phyloP scores from a whole-genome alignment of 1,140 invertebrate species.

The Oedothorax gibbosus region DNA sequence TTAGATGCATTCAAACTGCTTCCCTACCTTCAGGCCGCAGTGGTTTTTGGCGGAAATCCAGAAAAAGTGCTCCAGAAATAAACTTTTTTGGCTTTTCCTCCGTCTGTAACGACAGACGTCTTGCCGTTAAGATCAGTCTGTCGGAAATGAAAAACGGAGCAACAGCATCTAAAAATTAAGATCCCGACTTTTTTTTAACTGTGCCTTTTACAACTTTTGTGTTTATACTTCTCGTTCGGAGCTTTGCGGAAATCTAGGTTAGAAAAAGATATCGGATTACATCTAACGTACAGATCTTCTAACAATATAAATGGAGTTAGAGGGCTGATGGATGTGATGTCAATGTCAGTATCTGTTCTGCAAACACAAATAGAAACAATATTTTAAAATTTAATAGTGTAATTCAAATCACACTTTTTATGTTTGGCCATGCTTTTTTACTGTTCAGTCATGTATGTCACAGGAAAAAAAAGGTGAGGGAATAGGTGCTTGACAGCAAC shows the following conservation, averaged over 20 bases:
- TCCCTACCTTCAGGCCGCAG: slow-evolving; percentile 4
- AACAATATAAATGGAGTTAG: no score
- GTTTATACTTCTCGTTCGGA: slow-evolving; percentile 6
- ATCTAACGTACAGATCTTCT: no score
- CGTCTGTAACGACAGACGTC: slow-evolving; percentile 7
- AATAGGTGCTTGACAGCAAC: no score
- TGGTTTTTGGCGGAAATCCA: slow-evolving; percentile 41
- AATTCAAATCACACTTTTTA: no score
- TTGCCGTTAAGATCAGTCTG: slow-evolving; percentile 21
- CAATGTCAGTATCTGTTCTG: no score
- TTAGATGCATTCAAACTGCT: background rate
- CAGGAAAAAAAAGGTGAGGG: no score
- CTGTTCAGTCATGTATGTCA: no score
- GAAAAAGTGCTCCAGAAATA: slow-evolving; percentile 24
- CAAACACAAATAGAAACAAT: no score
- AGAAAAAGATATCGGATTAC: slow-evolving; percentile 12
- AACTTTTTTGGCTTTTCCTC: slow-evolving; percentile 4
- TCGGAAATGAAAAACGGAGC: slow-evolving; percentile 21
- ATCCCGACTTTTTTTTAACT: background rate
- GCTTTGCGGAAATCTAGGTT: slow-evolving; percentile 1
- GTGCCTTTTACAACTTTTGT: background rate
- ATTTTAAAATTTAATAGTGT: no score
- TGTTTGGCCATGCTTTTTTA: no score
- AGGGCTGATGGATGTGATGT: no score
- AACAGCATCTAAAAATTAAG: background rate